A percentile compares a stretch with the other conserved stretches of the same genome.
These are phyloP conservation scores for Xiphydria camelus DNA, from an alignment of 2,888 invertebrate species.

Conservation along the genomic window DNA sequence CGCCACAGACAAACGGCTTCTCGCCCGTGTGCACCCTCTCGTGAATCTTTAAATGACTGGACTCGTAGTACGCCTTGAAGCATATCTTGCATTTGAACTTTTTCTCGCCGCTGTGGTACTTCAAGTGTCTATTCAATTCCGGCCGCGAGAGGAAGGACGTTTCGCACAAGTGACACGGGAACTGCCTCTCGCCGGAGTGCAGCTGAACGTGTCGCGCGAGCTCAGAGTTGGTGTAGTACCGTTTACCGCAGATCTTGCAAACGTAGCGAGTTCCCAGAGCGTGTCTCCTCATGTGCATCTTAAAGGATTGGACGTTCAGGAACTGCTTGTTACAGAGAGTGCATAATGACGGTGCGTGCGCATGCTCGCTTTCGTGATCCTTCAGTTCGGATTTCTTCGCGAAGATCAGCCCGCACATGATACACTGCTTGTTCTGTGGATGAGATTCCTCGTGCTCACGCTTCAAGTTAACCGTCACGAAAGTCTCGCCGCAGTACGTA, in stretches of 20 bases:
- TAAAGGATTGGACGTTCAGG: conserved; percentile 40
- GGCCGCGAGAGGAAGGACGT: conserved; percentile 47
- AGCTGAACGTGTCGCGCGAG: conserved; percentile 44
- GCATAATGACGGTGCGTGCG: conserved; percentile 31
- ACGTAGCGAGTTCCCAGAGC: conserved; percentile 37
- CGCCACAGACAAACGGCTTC: conserved; percentile 43
- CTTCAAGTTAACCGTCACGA: conserved; percentile 7
- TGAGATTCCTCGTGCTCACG: conserved; percentile 17
- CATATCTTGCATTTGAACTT: conserved; percentile 45
- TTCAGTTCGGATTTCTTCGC: conserved; percentile 30
- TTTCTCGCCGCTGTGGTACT: conserved; percentile 48
- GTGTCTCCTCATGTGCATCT: conserved; percentile 46
- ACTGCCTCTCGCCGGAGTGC: conserved; percentile 41
- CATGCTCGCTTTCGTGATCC: conserved; percentile 38
- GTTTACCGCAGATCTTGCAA: conserved; percentile 43
- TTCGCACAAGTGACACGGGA: conserved; percentile 44
- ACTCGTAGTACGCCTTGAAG: conserved; percentile 46
- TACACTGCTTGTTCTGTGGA: conserved; percentile 24
- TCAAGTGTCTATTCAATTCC: conserved; percentile 45
- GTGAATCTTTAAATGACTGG: conserved; percentile 49
- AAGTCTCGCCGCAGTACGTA: conserved; percentile 19
- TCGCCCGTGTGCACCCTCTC: conserved; percentile 49
- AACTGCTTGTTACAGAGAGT: conserved; percentile 43
- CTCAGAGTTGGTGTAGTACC: conserved; percentile 46
- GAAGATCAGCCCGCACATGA: conserved; percentile 32